Conservation (phyloP, 2,113 vertebrate genomes). For the Polypterus bichir region DNA sequence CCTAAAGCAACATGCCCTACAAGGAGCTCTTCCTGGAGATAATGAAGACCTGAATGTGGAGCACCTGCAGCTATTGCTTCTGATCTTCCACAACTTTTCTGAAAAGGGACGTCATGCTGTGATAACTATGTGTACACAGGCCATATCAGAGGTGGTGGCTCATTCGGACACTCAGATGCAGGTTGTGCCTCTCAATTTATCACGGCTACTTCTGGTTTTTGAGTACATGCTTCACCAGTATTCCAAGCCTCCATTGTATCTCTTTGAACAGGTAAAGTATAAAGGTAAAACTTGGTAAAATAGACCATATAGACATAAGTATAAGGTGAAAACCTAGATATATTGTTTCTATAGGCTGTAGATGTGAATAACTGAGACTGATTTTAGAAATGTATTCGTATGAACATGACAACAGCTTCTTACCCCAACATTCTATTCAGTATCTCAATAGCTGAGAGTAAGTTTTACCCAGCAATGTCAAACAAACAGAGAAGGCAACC, state of each 20-base stretch:
- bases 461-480: no score
- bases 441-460: no score
- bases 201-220: slow-evolving; percentile 77
- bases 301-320: no score
- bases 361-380: no score
- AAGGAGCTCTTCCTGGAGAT: slow-evolving; percentile 67
- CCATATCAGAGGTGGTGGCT: slow-evolving; percentile 69
- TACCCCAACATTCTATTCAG: no score
- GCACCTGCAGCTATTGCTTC: slow-evolving; percentile 87
- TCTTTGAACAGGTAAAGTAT: slow-evolving; percentile 79
- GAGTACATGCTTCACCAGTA: slow-evolving; percentile 92
- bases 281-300: no score
- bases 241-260: slow-evolving; percentile 74
- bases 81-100: slow-evolving; percentile 90
- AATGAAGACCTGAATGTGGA: slow-evolving; percentile 86
- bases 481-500: no score
- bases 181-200: slow-evolving; percentile 72
- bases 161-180: slow-evolving; percentile 67
- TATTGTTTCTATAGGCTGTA: no score
- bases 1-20: slow-evolving; percentile 78
- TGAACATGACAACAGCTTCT: no score
- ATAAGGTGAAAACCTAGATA: no score
- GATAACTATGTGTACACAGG: slow-evolving; percentile 70
- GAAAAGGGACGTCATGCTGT: slow-evolving; percentile 69
- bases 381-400: no score